Conservation (phyloP, 2,797 vertebrate genomes). For the Cynodonichthys magdalenae region DNA sequence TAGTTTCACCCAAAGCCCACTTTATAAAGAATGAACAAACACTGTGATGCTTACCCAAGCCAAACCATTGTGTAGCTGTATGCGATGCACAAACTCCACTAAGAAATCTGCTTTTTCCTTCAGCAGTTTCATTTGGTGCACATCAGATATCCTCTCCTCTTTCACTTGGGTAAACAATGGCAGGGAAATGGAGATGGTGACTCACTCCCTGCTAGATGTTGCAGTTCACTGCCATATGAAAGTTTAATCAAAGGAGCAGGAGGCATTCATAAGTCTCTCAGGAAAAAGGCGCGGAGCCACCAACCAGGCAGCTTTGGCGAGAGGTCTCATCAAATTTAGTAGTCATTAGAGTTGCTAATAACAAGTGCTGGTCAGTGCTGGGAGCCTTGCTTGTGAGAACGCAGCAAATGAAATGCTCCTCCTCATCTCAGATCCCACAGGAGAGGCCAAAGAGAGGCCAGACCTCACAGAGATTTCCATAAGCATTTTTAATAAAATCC, state of each 20-base stretch:
- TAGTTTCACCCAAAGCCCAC: constrained; percentile 49
- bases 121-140: constrained; percentile 68
- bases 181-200: constrained; percentile 61
- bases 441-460: constrained; percentile 61
- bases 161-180: constrained; percentile 75
- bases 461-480: constrained; percentile 58
- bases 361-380: constrained; percentile 62
- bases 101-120: constrained; percentile 59
- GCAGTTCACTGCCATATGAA: constrained; percentile 70
- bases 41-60: constrained; percentile 47
- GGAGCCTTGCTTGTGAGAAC: constrained; percentile 47
- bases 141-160: constrained; percentile 75
- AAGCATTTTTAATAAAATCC: constrained; percentile 68
- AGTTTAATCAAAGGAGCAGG: constrained; percentile 79
- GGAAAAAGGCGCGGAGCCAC: constrained; percentile 63
- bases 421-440: constrained; percentile 55
- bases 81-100: constrained; percentile 54
- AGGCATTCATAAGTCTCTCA: constrained; percentile 67
- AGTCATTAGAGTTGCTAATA: constrained; percentile 80
- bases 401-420: constrained; percentile 65
- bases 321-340: constrained; percentile 80
- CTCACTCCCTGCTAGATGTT: constrained; percentile 59
- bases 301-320: constrained; percentile 68
- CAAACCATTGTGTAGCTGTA: constrained; percentile 50
- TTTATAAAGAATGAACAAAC: constrained; percentile 66